phyloP scores from a whole-genome alignment of 2,888 invertebrate genomes.

The Pimpla rufipes region DNA sequence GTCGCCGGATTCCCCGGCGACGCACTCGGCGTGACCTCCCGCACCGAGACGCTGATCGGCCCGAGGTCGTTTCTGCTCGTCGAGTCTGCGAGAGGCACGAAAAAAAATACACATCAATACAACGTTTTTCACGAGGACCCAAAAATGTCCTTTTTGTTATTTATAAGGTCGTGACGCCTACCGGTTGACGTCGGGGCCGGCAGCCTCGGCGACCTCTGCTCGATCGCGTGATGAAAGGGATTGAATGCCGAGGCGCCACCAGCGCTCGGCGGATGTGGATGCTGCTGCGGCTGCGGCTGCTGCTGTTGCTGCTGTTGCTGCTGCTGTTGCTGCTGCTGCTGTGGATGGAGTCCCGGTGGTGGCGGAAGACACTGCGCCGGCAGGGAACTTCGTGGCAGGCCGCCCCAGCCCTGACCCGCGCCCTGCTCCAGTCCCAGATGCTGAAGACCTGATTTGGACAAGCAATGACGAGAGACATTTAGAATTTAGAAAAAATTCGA shows the following conservation, averaged over 20 bases:
- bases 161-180: conserved; percentile 66
- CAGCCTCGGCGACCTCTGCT: conserved; percentile 83
- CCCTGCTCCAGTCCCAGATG: conserved; percentile 83
- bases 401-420: conserved; percentile 83
- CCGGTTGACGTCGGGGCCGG: conserved; percentile 77
- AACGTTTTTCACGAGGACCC: background rate
- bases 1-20: conserved; percentile 79
- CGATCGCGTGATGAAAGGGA: conserved; percentile 83
- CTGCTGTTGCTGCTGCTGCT: conserved; percentile 75
- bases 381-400: conserved; percentile 81
- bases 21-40: conserved; percentile 80
- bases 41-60: conserved; percentile 83
- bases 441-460: conserved; percentile 80
- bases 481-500: background rate
- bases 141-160: background rate
- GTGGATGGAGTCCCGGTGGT: conserved; percentile 82
- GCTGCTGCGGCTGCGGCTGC: conserved; percentile 54
- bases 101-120: too few relatives aligned
- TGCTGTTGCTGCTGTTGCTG: conserved; percentile 57
- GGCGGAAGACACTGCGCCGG: conserved; percentile 84
- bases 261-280: conserved; percentile 57
- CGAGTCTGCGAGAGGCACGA: too few relatives aligned
- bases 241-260: conserved; percentile 82
- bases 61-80: conserved; percentile 80
- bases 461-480: conserved; percentile 8